Evolutionary conservation across 2,888 invertebrate genomes (phyloP), one percentile per base, ranked within the genome.

Genomic region (Piscicola geometra): DNA sequence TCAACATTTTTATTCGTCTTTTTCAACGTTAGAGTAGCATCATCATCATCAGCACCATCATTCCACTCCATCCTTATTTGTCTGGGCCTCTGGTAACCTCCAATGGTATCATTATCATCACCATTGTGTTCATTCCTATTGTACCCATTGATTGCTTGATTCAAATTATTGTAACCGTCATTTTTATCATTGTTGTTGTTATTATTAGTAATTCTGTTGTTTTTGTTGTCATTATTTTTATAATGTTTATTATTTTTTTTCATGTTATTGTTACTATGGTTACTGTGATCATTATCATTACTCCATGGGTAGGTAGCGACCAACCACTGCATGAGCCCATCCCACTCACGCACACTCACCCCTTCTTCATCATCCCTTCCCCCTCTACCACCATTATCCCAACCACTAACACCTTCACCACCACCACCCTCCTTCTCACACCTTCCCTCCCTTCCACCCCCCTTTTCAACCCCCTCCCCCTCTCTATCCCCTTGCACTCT

Each of bases 401-500:
- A 9, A 21, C 21, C 50, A 47, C 21, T 21, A 47, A 15, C 21
- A 47, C 50, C 21, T 15, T 47, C 50, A 47, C 9, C 50, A 47
- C 12, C 50, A 47, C 28, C 41, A 70, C 9, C 3, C 41, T 9
- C 70, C 28, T 15, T 35, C 5, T n/a, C 0, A 35, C 5, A 0
- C n/a, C 41, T 9, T 36, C 2, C 21, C 2, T 12, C 70, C 1
- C 47, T 35, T 41, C 41, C 30, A 3, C 70, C 12, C 47, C n/a
- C 28, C 3, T 2, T 67, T 67, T 47, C 3, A 67, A 3, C 30
- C 32, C 21, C 32, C 30, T 33, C 50, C 50, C 9, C 50, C 9
- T 47, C 50, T 47, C 50, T 18, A 67, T 33, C 12, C 32, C 21
- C 35, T 18, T 25, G 25, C 35, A 33, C 41, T 70, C 95, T 93